Conservation (phyloP, 2,113 vertebrate species). For the Benitochromis conjunctus region DNA sequence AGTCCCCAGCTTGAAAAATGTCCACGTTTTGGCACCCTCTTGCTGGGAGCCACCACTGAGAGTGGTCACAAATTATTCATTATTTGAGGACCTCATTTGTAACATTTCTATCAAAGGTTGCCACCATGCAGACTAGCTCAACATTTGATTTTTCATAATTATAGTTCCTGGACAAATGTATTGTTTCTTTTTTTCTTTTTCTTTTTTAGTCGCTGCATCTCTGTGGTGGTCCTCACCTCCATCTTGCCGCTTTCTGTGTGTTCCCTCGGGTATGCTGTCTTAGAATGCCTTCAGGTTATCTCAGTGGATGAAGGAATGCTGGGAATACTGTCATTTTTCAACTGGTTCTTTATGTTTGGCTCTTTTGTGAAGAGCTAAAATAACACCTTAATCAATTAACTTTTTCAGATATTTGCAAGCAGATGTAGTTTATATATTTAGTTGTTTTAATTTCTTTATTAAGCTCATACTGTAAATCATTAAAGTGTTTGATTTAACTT, state of each 20-base stretch:
- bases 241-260: background rate
- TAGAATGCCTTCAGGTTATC: background rate
- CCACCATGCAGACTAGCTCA: conserved; percentile 74
- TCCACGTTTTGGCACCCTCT: conserved; percentile 78
- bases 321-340: background rate
- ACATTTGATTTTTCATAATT: conserved; percentile 85
- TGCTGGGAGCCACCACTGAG: conserved; percentile 84
- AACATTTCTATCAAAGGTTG: conserved; percentile 86
- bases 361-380: background rate
- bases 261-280: background rate
- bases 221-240: background rate
- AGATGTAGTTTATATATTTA: background rate
- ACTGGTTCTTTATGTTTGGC: background rate
- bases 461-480: background rate
- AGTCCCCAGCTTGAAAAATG: conserved; percentile 87
- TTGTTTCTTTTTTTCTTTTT: conserved; percentile 55
- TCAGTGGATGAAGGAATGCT: background rate
- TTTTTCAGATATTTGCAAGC: background rate
- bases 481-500: background rate
- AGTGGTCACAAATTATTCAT: conserved; percentile 88
- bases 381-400: background rate
- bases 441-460: background rate
- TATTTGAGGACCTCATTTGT: conserved; percentile 89
- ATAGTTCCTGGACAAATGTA: conserved; percentile 73
- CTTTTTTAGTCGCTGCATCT: background rate